These are phyloP conservation scores for Ophion obscuratus DNA, from an alignment of 2,888 invertebrate species.

Conservation along the genomic window DNA sequence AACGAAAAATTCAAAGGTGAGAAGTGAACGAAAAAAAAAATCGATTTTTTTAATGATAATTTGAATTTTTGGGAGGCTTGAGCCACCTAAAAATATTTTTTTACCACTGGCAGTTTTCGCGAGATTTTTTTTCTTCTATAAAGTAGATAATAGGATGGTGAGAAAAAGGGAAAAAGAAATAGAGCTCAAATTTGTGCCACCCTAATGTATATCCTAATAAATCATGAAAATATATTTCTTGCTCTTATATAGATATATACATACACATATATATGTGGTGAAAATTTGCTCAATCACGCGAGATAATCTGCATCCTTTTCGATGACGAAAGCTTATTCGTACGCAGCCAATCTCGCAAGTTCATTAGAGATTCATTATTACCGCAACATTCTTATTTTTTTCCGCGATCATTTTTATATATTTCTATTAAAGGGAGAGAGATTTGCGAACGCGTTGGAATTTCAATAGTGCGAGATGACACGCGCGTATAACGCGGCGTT, in stretches of 20 bases:
- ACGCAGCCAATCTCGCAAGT: slow-evolving; percentile 9
- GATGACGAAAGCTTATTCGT: slow-evolving; percentile 46
- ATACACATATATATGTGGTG: background rate
- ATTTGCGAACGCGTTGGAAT: slow-evolving; percentile 40
- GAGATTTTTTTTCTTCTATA: too few relatives aligned
- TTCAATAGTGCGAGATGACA: slow-evolving; percentile 23
- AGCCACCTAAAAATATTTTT: too few relatives aligned
- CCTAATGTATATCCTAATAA: too few relatives aligned
- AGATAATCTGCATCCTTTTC: slow-evolving; percentile 45
- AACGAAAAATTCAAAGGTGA: too few relatives aligned
- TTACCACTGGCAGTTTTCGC: too few relatives aligned
- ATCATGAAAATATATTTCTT: background rate
- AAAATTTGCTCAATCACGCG: slow-evolving; percentile 50
- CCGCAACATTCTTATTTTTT: slow-evolving; percentile 26
- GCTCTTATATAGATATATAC: background rate
- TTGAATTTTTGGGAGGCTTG: too few relatives aligned
- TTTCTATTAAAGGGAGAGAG: background rate
- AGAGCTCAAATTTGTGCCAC: too few relatives aligned
- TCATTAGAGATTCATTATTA: slow-evolving; percentile 41
- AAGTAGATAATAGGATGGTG: too few relatives aligned
- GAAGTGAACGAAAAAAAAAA: too few relatives aligned
- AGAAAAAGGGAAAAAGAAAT: too few relatives aligned
- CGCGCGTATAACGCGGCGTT: slow-evolving; percentile 4
- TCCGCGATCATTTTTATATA: slow-evolving; percentile 5
- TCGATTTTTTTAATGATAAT: too few relatives aligned